Evolutionary conservation across 2,797 vertebrate genomes (phyloP).

Genomic region (Todus mexicanus): DNA sequence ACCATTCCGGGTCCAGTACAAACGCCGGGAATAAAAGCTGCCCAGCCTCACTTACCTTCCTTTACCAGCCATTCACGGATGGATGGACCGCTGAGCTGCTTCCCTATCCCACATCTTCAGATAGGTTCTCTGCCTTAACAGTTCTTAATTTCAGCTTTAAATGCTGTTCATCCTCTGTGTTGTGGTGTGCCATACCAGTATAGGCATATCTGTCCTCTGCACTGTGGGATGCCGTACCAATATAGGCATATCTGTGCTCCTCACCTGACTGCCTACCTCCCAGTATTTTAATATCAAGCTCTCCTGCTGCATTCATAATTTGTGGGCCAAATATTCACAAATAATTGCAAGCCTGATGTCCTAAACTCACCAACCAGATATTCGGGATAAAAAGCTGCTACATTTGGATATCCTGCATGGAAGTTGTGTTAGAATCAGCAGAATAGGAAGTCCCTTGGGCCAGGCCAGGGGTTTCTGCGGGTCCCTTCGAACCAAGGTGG

Average conservation of each 20-base stretch:
- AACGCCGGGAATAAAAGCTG: slow-evolving; percentile 48
- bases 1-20: slow-evolving; percentile 73
- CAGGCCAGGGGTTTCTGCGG: not conserved
- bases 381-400: not conserved
- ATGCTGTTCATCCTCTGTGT: not conserved
- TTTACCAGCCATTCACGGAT: not conserved
- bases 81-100: not conserved
- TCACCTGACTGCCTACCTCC: not conserved
- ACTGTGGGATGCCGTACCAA: not conserved
- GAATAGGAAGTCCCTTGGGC: not conserved
- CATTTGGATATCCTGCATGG: not conserved
- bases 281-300: not conserved
- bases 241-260: not conserved
- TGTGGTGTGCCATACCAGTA: not conserved
- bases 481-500: not conserved
- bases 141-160: not conserved
- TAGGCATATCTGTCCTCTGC: not conserved
- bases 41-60: not conserved
- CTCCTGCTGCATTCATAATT: not conserved
- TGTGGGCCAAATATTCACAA: not conserved
- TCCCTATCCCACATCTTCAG: not conserved
- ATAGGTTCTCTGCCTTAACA: not conserved
- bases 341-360: not conserved
- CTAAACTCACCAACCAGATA: not conserved
- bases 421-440: not conserved